phyloP scores from a whole-genome alignment of 2,888 invertebrate species.

The Chymomyza caudatula region DNA sequence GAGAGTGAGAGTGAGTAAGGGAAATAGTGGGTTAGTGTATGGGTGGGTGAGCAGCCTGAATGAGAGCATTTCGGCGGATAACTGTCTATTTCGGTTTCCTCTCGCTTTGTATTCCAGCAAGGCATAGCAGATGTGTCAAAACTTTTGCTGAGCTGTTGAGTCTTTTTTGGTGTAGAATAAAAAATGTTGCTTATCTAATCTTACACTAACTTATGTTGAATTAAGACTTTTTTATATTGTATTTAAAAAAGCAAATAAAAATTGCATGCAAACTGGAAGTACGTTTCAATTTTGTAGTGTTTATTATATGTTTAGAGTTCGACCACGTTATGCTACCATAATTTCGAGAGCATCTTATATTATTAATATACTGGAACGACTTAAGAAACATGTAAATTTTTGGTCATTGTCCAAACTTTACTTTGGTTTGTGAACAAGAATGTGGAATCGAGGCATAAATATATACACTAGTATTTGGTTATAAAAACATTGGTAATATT shows the following conservation, averaged over 20 bases:
- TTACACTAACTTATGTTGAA: neutral
- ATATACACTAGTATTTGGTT: too few species aligned
- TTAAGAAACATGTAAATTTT: too few species aligned
- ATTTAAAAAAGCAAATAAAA: neutral
- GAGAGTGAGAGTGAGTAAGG: constrained; percentile 16
- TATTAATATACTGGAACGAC: too few species aligned
- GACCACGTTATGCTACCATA: too few species aligned
- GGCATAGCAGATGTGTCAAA: neutral
- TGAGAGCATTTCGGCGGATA: neutral
- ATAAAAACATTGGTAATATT: too few species aligned
- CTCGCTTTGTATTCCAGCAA: neutral
- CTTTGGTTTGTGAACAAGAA: too few species aligned
- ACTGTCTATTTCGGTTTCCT: neutral
- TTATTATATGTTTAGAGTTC: too few species aligned
- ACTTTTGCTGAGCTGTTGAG: neutral
- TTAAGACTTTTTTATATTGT: neutral
- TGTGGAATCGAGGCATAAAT: too few species aligned
- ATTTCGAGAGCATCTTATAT: too few species aligned
- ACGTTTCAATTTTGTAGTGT: too few species aligned
- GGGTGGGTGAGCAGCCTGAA: neutral
- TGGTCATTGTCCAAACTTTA: too few species aligned
- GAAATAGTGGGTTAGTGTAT: constrained; percentile 10
- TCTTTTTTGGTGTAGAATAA: neutral
- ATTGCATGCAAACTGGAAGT: neutral
- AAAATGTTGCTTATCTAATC: neutral